Conservation (phyloP, 2,113 vertebrate genomes). For the Epinephelus cyanopodus region DNA sequence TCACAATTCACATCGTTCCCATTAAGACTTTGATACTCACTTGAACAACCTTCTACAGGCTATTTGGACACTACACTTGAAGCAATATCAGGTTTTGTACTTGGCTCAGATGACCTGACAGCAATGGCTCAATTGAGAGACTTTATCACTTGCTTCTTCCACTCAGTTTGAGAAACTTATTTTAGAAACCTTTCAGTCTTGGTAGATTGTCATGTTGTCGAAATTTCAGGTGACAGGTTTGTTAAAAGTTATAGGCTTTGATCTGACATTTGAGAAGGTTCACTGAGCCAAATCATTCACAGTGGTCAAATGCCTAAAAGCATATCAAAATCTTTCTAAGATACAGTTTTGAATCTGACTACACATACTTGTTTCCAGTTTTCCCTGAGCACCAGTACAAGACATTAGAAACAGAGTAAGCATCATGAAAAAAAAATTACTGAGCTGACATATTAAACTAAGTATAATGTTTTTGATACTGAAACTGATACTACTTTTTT, state of each 20-base stretch:
- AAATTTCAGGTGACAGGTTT: not conserved
- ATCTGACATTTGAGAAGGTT: slow-evolving; percentile 6
- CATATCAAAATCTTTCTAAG: not conserved
- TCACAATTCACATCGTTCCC: slow-evolving; percentile 40
- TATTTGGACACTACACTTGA: not conserved
- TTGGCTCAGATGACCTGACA: not conserved
- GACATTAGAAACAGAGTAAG: not conserved
- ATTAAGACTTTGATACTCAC: slow-evolving; percentile 35
- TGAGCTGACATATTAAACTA: not conserved
- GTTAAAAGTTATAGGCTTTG: not conserved
- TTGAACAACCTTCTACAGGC: not conserved
- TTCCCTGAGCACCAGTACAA: not conserved
- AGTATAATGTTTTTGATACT: not conserved
- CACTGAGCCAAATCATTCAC: not conserved
- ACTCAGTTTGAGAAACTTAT: not conserved
- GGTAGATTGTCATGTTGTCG: not conserved
- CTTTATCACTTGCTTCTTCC: not conserved
- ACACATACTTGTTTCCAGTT: not conserved
- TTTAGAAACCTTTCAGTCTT: not conserved
- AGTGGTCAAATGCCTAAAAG: not conserved
- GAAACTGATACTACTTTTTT: not conserved
- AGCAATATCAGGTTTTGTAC: not conserved
- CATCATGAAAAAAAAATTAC: not conserved
- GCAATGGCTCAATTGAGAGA: not conserved
- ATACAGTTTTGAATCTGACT: not conserved